phyloP scores from a whole-genome alignment of 1,140 invertebrate species.

The Drosophila bocqueti region DNA sequence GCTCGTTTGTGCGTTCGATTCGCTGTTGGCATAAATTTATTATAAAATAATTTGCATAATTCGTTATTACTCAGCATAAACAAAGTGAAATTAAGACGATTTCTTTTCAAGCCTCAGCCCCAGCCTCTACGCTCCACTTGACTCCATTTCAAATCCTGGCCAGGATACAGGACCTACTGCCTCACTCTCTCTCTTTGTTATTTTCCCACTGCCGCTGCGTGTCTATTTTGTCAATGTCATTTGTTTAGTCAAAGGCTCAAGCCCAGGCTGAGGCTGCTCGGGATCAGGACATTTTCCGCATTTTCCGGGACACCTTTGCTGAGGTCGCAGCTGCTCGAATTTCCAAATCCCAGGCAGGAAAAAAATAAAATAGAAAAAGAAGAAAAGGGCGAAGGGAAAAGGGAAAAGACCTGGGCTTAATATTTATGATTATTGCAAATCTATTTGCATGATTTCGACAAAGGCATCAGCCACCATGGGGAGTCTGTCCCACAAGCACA shows the following conservation, averaged over 20 bases:
- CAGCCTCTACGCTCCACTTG: conserved; percentile 9
- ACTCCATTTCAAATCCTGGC: conserved; percentile 24
- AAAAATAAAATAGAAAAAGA: background rate
- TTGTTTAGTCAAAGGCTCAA: conserved; percentile 68
- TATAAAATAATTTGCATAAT: conserved; percentile 84
- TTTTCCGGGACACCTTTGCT: conserved; percentile 30
- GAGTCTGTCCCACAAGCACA: conserved; percentile 4
- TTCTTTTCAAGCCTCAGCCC: conserved; percentile 65
- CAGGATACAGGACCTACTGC: background rate
- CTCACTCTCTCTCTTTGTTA: background rate
- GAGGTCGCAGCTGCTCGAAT: conserved; percentile 32
- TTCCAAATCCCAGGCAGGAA: conserved; percentile 9
- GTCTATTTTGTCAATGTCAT: conserved; percentile 78
- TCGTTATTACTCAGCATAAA: conserved; percentile 84
- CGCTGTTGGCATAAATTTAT: conserved; percentile 79
- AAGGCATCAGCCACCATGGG: conserved; percentile 6
- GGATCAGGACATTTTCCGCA: background rate
- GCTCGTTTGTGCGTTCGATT: conserved; percentile 77
- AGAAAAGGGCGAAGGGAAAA: background rate
- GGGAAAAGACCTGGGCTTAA: conserved; percentile 53
- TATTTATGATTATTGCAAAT: conserved; percentile 79
- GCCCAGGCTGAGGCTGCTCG: conserved; percentile 5
- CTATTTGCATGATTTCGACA: conserved; percentile 66
- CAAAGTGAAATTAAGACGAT: conserved; percentile 84
- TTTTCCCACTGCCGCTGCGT: conserved; percentile 28